Conservation (phyloP, 2,113 vertebrate species). For the Ellobius talpinus region DNA sequence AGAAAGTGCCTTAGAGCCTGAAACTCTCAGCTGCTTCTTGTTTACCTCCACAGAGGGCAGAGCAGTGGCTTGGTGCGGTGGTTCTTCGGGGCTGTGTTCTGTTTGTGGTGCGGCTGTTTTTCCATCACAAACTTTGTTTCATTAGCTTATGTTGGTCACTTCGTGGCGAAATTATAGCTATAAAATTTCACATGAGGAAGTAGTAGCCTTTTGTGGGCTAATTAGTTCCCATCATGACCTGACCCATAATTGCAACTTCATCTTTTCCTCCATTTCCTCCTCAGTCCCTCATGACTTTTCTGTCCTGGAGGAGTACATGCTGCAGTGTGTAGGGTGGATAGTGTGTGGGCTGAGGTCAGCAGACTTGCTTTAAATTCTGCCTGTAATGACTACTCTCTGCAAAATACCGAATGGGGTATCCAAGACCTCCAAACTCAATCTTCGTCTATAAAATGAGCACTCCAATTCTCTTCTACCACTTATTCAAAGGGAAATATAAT, state of each 20-base stretch:
- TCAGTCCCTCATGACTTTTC: not conserved
- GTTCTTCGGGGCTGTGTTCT: not conserved
- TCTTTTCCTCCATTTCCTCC: not conserved
- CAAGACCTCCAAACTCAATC: not conserved
- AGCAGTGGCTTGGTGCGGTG: not conserved
- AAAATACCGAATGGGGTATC: not conserved
- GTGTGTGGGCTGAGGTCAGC: not conserved
- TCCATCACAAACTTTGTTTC: not conserved
- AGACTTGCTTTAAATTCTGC: not conserved
- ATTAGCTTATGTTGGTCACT: not conserved
- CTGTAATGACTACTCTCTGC: not conserved
- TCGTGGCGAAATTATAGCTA: not conserved
- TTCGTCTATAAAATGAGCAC: not conserved
- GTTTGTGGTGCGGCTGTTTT: not conserved
- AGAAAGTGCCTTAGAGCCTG: constrained; percentile 78
- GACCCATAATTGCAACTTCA: not conserved
- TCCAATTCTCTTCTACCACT: not conserved
- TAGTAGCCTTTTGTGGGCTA: not conserved
- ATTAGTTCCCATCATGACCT: not conserved
- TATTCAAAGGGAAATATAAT: not conserved
- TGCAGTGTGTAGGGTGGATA: not conserved
- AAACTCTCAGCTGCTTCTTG: constrained; percentile 17
- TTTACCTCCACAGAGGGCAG: constrained; percentile 27
- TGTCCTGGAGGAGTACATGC: not conserved
- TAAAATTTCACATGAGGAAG: not conserved